Evolutionary conservation across 64 coral and sea anemone species (phyloP), one percentile per base, ranked within the genome.

Genomic region (Dendrophyllia cribrosa): DNA sequence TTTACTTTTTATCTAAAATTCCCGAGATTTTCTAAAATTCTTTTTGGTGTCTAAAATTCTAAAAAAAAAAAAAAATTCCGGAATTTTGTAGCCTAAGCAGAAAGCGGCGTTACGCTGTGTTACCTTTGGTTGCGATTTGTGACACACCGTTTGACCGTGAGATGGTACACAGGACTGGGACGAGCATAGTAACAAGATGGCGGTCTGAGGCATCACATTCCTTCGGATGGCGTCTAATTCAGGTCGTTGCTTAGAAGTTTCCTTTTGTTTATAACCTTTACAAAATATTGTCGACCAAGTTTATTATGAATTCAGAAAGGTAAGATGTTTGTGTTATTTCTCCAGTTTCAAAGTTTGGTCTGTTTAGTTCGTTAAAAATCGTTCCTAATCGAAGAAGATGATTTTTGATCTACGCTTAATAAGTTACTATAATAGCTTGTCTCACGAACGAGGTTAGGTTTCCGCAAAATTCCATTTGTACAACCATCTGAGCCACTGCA

Each of bases 171-270:
- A 65, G 3, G 43, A 62, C 60, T 83, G 80, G 80, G 10, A 21
- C 80, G 44, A 66, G 43, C 80, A 63, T 82, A 82, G 78, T 82
- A 63, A 82, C 78, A 82, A 82, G 58, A 82, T 82, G 78, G 78
- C 78, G 12, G 26, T 23, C 7, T 19, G 14, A 75, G 59, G 8
- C 14, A 10, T 45, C 10, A 60, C 43, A 65, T 82, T 82, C 61
- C 80, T 83, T 44, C 16, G 26, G 45, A 23, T 7, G 19, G 80
- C 80, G 80, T 83, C 80, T 22, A 19, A 4, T 45, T 44, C 19
- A 19, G 9, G 6, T 83, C 17, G 80, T 83, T 83, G 80, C 60
- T 44, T 66, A 6, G 80, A 83, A 66, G 80, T 9, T 66, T 67
- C 14, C 1, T 47, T 83, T 20, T 59, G 20, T 65, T 16, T 4